phyloP scores from a whole-genome alignment of 2,888 invertebrate species.

The Odontocerum albicorne region DNA sequence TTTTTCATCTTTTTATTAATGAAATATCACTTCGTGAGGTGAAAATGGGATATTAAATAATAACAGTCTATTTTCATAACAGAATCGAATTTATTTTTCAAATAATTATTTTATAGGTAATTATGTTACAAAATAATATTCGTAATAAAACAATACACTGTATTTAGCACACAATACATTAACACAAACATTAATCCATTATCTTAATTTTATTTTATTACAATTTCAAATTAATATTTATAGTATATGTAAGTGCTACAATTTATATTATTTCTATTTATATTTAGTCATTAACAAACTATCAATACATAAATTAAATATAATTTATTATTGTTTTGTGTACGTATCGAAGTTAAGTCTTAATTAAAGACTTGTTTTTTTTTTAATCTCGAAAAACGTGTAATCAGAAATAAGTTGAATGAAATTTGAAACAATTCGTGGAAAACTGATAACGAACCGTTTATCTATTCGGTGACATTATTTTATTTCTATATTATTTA shows the following conservation, averaged over 20 bases:
- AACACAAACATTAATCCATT: constrained; percentile 37
- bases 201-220: constrained; percentile 34
- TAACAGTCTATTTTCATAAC: constrained; percentile 33
- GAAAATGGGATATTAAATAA: too few relatives aligned
- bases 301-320: constrained; percentile 27
- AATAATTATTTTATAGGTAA: constrained; percentile 37
- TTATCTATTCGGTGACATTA: too few relatives aligned
- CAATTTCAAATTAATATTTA: constrained; percentile 36
- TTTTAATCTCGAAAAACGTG: too few relatives aligned
- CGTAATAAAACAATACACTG: constrained; percentile 36
- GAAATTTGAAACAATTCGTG: too few relatives aligned
- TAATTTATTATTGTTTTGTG: constrained; percentile 16
- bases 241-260: constrained; percentile 27
- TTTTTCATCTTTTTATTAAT: too few relatives aligned
- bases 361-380: too few relatives aligned
- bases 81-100: constrained; percentile 37
- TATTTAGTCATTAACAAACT: constrained; percentile 30
- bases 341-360: constrained; percentile 36
- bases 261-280: constrained; percentile 29
- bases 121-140: constrained; percentile 37
- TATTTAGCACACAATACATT: constrained; percentile 37
- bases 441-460: too few relatives aligned
- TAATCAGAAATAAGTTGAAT: too few relatives aligned
- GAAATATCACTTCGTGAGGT: too few relatives aligned
- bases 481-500: too few relatives aligned